Base-by-base conservation (phyloP, 2,888 invertebrate species). In the Agrotis puta region DNA sequence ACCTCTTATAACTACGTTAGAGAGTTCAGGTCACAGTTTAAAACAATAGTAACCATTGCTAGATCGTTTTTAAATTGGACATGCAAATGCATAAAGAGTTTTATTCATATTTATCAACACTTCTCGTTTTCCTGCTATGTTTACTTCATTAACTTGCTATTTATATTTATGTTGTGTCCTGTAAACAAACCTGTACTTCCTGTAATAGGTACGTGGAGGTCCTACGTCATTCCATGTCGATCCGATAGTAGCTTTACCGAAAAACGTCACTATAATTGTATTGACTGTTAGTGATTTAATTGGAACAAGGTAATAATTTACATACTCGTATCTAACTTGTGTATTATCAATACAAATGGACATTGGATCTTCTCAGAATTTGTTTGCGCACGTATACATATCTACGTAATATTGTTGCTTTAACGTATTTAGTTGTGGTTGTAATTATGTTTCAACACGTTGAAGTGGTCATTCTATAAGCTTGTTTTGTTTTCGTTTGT, bases 221-320 rank as follows among this genome's bases (percentile, higher is more conserved):
- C 9, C 39, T 11, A 82, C 77, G 81, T 83, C 86, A 88, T 84
- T 58, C 63, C 56, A 67, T 69, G 69, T 72, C 50, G 24, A 65
- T 71, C 54, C 69, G 86, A 84, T 84, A 84, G 74, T 74, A 77
- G 74, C 78, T 83, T 85, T 77, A 85, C 82, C 83, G 33, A 85
- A 88, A 89, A 88, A 88, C 88, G 88, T 89, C 90, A 91, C 74
- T 69, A 76, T 70, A 33, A 33, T 77, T 84, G 85, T 86, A 74
- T 33, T 82, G 72, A 86, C 81, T 70, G 83, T 77, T 77, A 80
- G 85, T 87, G 84, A 86, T 88, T 90, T 87, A 91, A 92, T 88
- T 90, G 88, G 91, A 89, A 89, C 91, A 90, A 91, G 90, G 91
- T 90, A 90, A 91, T 90, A 91, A 91, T 90, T 89, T 90, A 91